A percentile compares a stretch with the other conserved stretches of the same genome.
phyloP scores from a whole-genome alignment of 2,888 invertebrate species.

The Clunio marinus region DNA sequence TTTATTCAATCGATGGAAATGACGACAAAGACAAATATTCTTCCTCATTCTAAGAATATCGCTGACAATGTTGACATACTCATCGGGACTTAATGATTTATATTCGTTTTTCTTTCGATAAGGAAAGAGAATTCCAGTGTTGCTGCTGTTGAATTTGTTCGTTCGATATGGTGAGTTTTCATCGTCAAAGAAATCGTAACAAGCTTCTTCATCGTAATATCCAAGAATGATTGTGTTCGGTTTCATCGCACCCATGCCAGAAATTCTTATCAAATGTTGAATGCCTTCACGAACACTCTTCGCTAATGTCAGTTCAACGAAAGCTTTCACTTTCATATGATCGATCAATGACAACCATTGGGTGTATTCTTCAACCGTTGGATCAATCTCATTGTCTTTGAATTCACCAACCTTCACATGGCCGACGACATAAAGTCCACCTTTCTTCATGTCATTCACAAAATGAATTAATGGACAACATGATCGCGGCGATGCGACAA shows the following conservation, averaged over 20 bases:
- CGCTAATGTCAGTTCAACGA: slow-evolving; percentile 89
- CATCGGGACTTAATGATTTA: slow-evolving; percentile 55
- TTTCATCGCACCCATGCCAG: slow-evolving; percentile 98
- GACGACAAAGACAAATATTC: slow-evolving; percentile 87
- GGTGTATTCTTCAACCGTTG: slow-evolving; percentile 70
- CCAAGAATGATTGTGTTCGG: slow-evolving; percentile 96
- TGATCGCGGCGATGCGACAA: slow-evolving; percentile 87
- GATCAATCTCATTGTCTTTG: slow-evolving; percentile 57
- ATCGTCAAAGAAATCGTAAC: slow-evolving; percentile 73
- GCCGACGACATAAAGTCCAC: slow-evolving; percentile 81
- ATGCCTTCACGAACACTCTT: slow-evolving; percentile 82
- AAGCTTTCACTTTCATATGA: slow-evolving; percentile 92
- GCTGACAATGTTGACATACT: slow-evolving; percentile 79
- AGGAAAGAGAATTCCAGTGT: slow-evolving; percentile 54
- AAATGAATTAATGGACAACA: slow-evolving; percentile 91
- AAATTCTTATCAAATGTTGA: slow-evolving; percentile 82
- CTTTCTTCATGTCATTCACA: slow-evolving; percentile 96
- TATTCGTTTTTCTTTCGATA: slow-evolving; percentile 52
- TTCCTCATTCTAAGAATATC: slow-evolving; percentile 91
- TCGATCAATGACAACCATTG: slow-evolving; percentile 94
- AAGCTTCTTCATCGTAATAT: slow-evolving; percentile 75
- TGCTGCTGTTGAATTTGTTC: slow-evolving; percentile 55
- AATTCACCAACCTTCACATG: slow-evolving; percentile 68
- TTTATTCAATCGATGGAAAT: slow-evolving; percentile 84
- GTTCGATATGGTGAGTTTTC: slow-evolving; percentile 60